phyloP scores from a whole-genome alignment of 2,888 invertebrate genomes.

The Drosophila paramelanica region DNA sequence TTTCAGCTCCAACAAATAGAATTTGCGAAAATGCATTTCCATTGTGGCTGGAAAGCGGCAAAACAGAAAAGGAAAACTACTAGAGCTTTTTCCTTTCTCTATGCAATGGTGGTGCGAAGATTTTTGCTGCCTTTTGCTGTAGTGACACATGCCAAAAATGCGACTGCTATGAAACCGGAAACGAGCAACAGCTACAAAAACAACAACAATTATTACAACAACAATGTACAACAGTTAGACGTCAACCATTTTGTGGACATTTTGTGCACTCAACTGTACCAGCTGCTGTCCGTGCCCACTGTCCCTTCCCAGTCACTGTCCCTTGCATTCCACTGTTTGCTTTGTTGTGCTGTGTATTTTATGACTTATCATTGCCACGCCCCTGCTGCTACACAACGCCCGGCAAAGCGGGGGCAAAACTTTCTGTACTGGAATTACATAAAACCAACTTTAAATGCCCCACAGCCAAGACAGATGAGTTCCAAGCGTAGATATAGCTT shows the following conservation, averaged over 20 bases:
- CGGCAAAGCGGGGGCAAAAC: conserved; percentile 15
- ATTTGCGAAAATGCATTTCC: conserved; percentile 55
- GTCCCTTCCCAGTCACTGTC: conserved; percentile 1
- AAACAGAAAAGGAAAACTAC: neutral
- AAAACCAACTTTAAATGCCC: conserved; percentile 41
- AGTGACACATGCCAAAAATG: conserved; percentile 71
- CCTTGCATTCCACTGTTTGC: conserved; percentile 31
- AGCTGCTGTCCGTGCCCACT: conserved; percentile 39
- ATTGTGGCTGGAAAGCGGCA: conserved; percentile 29
- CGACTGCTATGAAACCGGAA: conserved; percentile 59
- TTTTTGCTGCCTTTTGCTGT: conserved; percentile 49
- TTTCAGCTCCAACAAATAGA: conserved; percentile 44
- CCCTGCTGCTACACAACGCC: conserved; percentile 6
- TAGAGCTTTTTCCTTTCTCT: conserved; percentile 20
- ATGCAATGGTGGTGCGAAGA: conserved; percentile 48
- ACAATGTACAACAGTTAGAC: conserved; percentile 38
- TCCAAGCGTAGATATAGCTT: neutral
- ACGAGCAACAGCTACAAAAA: conserved; percentile 35
- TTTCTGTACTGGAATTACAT: conserved; percentile 52
- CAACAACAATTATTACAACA: conserved; percentile 19
- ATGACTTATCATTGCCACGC: conserved; percentile 60
- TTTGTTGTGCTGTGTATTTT: conserved; percentile 65
- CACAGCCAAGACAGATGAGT: neutral
- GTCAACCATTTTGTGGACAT: conserved; percentile 68
- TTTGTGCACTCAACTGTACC: conserved; percentile 67